These are phyloP conservation scores for Megastigmus dorsalis DNA, from an alignment of 2,888 invertebrate species.

Conservation along the genomic window DNA sequence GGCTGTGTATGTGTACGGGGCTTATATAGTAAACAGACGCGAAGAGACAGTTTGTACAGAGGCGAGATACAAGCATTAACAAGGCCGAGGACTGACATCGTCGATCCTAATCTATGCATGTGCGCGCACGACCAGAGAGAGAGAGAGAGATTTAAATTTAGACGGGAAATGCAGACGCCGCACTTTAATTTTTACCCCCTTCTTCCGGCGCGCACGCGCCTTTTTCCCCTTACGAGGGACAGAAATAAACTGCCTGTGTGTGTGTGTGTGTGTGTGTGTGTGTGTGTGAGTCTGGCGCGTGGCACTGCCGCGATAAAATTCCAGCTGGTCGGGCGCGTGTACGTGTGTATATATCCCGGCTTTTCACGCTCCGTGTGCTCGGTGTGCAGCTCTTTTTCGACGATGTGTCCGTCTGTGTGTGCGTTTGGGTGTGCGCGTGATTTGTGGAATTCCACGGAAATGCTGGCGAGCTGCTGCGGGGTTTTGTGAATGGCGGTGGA, in stretches of 20 bases:
- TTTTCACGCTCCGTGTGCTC: too few relatives aligned
- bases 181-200: slow-evolving; percentile 51
- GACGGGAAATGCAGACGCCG: slow-evolving; percentile 42
- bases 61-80: too few relatives aligned
- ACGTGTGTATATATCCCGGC: too few relatives aligned
- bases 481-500: too few relatives aligned
- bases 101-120: slow-evolving; percentile 28
- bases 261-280: slow-evolving; percentile 39
- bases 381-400: too few relatives aligned
- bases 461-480: too few relatives aligned
- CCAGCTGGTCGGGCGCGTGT: background rate
- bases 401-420: too few relatives aligned
- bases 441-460: too few relatives aligned
- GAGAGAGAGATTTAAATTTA: slow-evolving; percentile 37
- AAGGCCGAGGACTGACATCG: slow-evolving; percentile 20
- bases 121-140: background rate
- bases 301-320: slow-evolving; percentile 39
- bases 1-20: too few relatives aligned
- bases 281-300: slow-evolving; percentile 42
- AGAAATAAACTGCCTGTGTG: slow-evolving; percentile 28
- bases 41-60: too few relatives aligned
- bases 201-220: slow-evolving; percentile 42
- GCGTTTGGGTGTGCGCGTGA: too few relatives aligned
- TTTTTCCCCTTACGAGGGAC: slow-evolving; percentile 15
- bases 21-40: too few relatives aligned